Evolutionary conservation across 2,797 vertebrate species (phyloP), one percentile per base, ranked within the genome.

Genomic region (Apogon hyalosoma): DNA sequence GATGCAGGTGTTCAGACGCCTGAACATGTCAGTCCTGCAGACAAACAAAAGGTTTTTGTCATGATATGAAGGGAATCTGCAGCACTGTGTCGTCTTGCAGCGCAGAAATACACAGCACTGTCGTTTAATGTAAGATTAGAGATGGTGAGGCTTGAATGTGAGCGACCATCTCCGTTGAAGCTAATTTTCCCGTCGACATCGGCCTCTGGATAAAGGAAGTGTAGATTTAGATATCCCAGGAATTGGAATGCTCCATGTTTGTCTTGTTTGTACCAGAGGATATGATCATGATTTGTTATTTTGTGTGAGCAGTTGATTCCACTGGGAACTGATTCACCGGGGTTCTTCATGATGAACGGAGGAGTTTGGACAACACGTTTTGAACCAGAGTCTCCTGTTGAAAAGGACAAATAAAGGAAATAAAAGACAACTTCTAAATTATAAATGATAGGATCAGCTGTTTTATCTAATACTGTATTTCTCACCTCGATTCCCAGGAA

Each of bases 241-340:
- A 42, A 11, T 53, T 57, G 57, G 1, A 85, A 33, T 16, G 52
- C 31, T 54, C 49, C n/a, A 0, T 2, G 1, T 50, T 60, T 1
- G 1, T 78, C 58, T 51, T 80, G 80, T 66, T 87, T 87, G 77
- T 85, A 85, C 84, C 85, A 90, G 18, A 80, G 65, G 12, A 87
- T 82, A 0, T 0, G 0, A 1, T 87, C n/a, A 21, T 72, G 68
- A 5, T 3, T 1, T 1, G 7, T 0, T 7, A 70, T 61, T 0
- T 0, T 60, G 62, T 87, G 84, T 9, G 64, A 61, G 54, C 86
- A 90, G 1, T 14, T 4, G 11, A 88, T 63, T 28, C 67, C 47
- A 4, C n/a, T 33, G 31, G 1, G 5, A 1, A 73, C 66, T 14
- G 74, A 71, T 64, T 82, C 48, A 15, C 46, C 52, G 0, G 1